Evolutionary conservation across 2,888 invertebrate genomes (phyloP).

Genomic region (Abrostola tripartita): DNA sequence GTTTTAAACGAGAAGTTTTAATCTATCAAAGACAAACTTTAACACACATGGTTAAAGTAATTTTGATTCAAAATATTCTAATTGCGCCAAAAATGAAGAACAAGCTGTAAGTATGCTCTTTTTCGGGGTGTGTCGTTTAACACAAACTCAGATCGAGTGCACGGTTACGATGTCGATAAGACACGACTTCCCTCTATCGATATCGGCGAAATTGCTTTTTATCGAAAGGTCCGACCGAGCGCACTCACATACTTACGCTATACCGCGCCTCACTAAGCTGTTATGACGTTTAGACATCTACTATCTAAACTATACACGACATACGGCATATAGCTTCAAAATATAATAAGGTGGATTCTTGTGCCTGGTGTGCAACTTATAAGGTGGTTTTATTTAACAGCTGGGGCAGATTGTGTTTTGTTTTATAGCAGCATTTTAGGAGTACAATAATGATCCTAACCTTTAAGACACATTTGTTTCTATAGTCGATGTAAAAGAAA

Average conservation of each 20-base stretch:
- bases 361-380: background rate
- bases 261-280: slow-evolving; percentile 51
- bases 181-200: slow-evolving; percentile 70
- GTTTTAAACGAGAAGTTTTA: too few relatives aligned
- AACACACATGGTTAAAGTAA: too few relatives aligned
- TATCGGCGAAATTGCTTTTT: slow-evolving; percentile 70
- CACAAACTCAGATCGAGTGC: slow-evolving; percentile 47
- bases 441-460: background rate
- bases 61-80: too few relatives aligned
- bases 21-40: too few relatives aligned
- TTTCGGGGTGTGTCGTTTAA: slow-evolving; percentile 65
- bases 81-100: too few relatives aligned
- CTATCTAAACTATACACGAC: slow-evolving; percentile 6
- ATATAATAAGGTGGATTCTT: background rate
- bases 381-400: background rate
- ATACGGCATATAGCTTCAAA: background rate
- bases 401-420: background rate
- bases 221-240: slow-evolving; percentile 57
- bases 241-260: slow-evolving; percentile 57
- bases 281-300: slow-evolving; percentile 44
- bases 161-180: slow-evolving; percentile 75
- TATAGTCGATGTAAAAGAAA: too few relatives aligned
- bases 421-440: too few relatives aligned
- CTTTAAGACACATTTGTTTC: background rate
- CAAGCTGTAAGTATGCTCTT: slow-evolving; percentile 28